Evolutionary conservation across 2,113 vertebrate species (phyloP).

Genomic region (Plecotus auritus): DNA sequence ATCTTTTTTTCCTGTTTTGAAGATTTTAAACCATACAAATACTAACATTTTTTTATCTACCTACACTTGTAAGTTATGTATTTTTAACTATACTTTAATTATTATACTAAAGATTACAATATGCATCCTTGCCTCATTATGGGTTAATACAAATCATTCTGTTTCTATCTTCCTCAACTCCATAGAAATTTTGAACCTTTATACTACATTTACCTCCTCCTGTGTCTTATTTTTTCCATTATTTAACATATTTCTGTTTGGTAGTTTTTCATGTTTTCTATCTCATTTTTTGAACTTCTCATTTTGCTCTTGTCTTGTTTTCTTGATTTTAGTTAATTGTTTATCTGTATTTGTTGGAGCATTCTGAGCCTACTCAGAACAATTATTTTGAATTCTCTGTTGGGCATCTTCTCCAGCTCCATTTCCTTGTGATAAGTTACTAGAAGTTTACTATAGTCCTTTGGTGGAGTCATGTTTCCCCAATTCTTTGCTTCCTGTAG

Average conservation of each 20-base stretch:
- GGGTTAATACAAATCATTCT: not conserved
- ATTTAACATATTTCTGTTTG: not conserved
- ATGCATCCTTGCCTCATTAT: not conserved
- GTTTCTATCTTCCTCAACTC: not conserved
- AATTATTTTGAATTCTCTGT: not conserved
- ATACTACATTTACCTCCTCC: not conserved
- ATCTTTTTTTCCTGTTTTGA: not conserved
- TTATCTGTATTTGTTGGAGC: not conserved
- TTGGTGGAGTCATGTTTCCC: not conserved
- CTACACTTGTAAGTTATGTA: not conserved
- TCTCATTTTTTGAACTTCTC: not conserved
- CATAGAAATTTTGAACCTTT: not conserved
- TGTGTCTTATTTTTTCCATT: not conserved
- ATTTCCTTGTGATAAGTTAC: not conserved
- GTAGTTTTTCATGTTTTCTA: not conserved
- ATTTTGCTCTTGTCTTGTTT: not conserved
- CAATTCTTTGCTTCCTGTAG: not conserved
- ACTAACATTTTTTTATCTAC: not conserved
- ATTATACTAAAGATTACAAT: not conserved
- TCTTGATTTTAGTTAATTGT: not conserved
- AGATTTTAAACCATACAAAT: not conserved
- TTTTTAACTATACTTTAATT: not conserved
- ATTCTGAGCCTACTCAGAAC: not conserved
- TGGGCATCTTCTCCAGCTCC: not conserved
- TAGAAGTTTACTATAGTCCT: not conserved